Conservation (phyloP, 2,888 invertebrate species). For the Portevinia maculata region DNA sequence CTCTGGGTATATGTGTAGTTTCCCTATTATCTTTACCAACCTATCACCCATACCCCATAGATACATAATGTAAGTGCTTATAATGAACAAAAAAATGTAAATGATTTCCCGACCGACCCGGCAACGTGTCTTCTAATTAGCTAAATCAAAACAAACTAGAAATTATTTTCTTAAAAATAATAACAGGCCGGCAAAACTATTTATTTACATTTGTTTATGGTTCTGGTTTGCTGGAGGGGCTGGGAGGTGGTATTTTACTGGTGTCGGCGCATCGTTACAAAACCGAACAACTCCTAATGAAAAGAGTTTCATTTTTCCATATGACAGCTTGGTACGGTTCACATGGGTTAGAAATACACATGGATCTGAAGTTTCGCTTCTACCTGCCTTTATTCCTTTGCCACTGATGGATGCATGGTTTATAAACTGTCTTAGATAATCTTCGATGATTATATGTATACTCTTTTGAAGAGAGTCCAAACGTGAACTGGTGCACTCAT, state of each 20-base stretch:
- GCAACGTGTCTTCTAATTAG: constrained; percentile 75
- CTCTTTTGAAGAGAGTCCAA: constrained; percentile 1
- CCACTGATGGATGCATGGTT: constrained; percentile 50
- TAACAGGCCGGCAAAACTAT: constrained; percentile 76
- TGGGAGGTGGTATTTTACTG: constrained; percentile 40
- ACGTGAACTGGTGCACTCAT: constrained; percentile 54
- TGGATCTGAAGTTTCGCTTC: constrained; percentile 60
- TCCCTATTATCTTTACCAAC: not conserved
- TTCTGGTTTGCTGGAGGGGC: constrained; percentile 9
- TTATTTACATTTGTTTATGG: constrained; percentile 76
- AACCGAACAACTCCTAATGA: constrained; percentile 27
- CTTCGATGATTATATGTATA: constrained; percentile 51
- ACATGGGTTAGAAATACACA: constrained; percentile 46
- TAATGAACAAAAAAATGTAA: constrained; percentile 49
- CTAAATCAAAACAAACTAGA: constrained; percentile 76
- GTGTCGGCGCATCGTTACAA: constrained; percentile 25
- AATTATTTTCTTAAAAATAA: constrained; percentile 75
- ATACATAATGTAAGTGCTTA: not conserved
- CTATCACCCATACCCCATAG: not conserved
- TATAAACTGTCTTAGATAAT: constrained; percentile 40
- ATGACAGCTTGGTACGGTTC: constrained; percentile 53
- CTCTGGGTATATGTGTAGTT: constrained; percentile 13
- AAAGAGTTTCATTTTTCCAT: constrained; percentile 40
- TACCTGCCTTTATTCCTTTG: constrained; percentile 42
- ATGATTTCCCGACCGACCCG: constrained; percentile 59